These are phyloP conservation scores for Orycteropus afer DNA, from an alignment of 2,113 vertebrate species.

Conservation along the genomic window DNA sequence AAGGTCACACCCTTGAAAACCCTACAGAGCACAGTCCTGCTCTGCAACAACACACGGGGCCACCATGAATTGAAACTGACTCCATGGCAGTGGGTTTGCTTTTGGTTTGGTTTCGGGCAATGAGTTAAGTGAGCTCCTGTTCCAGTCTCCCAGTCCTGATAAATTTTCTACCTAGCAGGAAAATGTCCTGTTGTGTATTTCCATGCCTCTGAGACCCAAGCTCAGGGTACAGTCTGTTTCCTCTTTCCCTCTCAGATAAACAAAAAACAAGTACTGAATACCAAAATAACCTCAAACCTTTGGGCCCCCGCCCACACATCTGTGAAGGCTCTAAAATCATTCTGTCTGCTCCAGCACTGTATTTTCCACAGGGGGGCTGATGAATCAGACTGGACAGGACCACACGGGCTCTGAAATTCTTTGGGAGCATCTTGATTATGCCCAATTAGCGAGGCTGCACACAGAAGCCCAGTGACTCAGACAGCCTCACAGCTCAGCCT, in stretches of 20 bases:
- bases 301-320: background rate
- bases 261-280: constrained; percentile 51
- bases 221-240: constrained; percentile 25
- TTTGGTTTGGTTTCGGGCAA: background rate
- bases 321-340: constrained; percentile 24
- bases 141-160: background rate
- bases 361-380: constrained; percentile 50
- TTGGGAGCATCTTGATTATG: constrained; percentile 64
- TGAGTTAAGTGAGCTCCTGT: background rate
- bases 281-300: constrained; percentile 66
- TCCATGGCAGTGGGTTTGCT: too few relatives aligned
- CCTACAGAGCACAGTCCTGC: too few relatives aligned
- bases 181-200: constrained; percentile 35
- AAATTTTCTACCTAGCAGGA: constrained; percentile 13
- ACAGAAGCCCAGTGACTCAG: constrained; percentile 57
- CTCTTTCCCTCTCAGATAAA: constrained; percentile 50
- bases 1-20: background rate
- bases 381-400: constrained; percentile 69
- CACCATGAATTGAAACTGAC: background rate
- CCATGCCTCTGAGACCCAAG: background rate
- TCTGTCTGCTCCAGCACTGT: constrained; percentile 2
- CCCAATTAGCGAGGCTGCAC: constrained; percentile 55
- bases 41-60: background rate
- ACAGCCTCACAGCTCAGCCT: constrained; percentile 23
- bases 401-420: constrained; percentile 42